phyloP scores from a whole-genome alignment of 2,888 invertebrate species.

The Dascillus cervinus region DNA sequence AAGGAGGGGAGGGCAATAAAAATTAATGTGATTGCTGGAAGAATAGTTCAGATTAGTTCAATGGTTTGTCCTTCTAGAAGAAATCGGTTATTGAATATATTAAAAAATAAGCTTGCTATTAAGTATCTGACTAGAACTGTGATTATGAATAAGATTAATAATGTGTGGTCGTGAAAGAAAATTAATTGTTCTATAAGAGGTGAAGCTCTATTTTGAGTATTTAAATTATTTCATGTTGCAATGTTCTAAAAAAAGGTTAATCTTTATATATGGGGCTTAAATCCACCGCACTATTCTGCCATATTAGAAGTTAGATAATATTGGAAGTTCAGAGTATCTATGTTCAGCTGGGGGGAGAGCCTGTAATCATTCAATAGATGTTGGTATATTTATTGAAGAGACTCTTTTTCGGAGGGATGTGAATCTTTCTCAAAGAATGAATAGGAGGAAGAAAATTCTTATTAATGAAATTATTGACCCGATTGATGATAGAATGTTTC shows the following conservation, averaged over 20 bases:
- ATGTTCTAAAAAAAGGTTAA: conserved; percentile 57
- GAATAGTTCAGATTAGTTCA: conserved; percentile 58
- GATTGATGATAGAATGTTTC: conserved; percentile 62
- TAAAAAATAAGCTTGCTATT: conserved; percentile 49
- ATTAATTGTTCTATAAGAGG: conserved; percentile 60
- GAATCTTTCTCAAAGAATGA: conserved; percentile 56
- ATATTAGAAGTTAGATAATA: conserved; percentile 56
- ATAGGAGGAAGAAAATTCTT: conserved; percentile 51
- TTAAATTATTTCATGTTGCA: conserved; percentile 51
- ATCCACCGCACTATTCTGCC: conserved; percentile 55
- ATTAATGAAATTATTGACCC: conserved; percentile 58
- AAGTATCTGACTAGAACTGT: conserved; percentile 51
- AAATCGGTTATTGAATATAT: conserved; percentile 50
- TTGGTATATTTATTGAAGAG: conserved; percentile 45
- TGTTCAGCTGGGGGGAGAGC: conserved; percentile 51
- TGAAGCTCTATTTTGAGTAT: conserved; percentile 53
- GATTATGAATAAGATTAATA: conserved; percentile 56
- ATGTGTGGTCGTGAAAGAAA: conserved; percentile 55
- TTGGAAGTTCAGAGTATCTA: conserved; percentile 51
- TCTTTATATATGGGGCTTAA: conserved; percentile 62
- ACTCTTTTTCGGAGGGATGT: conserved; percentile 46
- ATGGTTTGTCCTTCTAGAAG: conserved; percentile 53
- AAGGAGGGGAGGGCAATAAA: conserved; percentile 56
- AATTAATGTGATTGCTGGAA: conserved; percentile 54
- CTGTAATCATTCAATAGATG: conserved; percentile 58